Evolutionary conservation across 2,113 vertebrate species (phyloP), one percentile per base, ranked within the genome.

Genomic region (Chloroceryle aenea): DNA sequence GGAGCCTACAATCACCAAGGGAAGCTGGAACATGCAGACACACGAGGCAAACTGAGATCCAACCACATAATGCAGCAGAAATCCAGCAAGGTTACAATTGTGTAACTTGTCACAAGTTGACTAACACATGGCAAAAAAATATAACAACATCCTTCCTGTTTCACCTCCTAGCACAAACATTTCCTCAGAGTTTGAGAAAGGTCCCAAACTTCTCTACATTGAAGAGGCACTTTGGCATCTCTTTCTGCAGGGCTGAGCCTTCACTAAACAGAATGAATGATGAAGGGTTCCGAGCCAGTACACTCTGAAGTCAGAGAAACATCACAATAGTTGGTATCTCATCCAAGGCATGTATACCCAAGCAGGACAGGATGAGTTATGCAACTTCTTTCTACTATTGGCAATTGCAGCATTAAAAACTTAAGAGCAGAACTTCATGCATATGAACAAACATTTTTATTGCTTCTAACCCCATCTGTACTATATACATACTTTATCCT

Each of bases 381-480:
- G 16, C 29, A 81, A 18, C 59, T 63, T 71, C 64, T 38, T 47
- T 72, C 38, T 84, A 55, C 79, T 86, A 27, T 47, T 55, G 40
- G 42, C 1, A 0, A 53, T 3, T 58, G 50, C 55, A 87, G 38
- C 34, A 42, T 29, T 63, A 30, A 75, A 79, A 89, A 45, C 20
- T 29, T 16, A 3, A 67, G 15, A 92, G 23, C 0, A 0, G 67
- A 66, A 23, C 14, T 76, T 78, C 40, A 32, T 26, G 29, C 34
- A 34, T 5, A 59, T 10, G 7, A 93, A 71, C 13, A 89, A 71
- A 47, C 7, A 32, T 63, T 80, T 75, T 72, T 55, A 90, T 64
- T 52, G 48, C 38, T 64, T 76, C 64, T 68, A 85, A 68, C 10
- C 9, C 36, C 32, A 71, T 4, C 72, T 59, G 12, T 69, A 50